These are phyloP conservation scores for Myotis planiceps DNA, from an alignment of 2,797 vertebrate species.

Conservation along the genomic window DNA sequence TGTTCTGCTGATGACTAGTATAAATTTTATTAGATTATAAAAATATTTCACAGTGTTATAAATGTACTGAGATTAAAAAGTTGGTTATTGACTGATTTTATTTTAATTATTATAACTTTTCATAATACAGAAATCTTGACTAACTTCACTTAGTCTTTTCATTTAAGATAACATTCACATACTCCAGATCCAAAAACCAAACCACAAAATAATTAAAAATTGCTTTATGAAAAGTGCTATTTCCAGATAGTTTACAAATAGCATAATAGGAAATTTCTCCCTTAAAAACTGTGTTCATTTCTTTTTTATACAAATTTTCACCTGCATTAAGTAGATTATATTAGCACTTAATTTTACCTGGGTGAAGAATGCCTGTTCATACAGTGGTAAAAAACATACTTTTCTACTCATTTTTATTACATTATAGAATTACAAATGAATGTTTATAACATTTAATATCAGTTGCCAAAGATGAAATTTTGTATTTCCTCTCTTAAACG, in stretches of 20 bases:
- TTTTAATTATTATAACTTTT: conserved; percentile 40
- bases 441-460: conserved; percentile 49
- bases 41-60: conserved; percentile 26
- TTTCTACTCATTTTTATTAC: conserved; percentile 56
- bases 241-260: conserved; percentile 55
- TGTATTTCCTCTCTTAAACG: conserved; percentile 57
- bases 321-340: neutral
- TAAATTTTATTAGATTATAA: conserved; percentile 43
- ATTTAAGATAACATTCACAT: conserved; percentile 37
- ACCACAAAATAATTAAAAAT: conserved; percentile 29
- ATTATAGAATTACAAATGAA: conserved; percentile 40
- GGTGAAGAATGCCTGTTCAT: conserved; percentile 38
- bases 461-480: conserved; percentile 67
- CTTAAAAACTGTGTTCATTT: conserved; percentile 31
- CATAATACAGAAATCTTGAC: conserved; percentile 28
- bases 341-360: conserved; percentile 61
- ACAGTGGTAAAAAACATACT: neutral
- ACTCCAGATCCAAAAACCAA: conserved; percentile 30
- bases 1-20: neutral
- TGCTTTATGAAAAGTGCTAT: conserved; percentile 28
- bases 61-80: conserved; percentile 44
- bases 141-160: conserved; percentile 42
- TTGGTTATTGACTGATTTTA: conserved; percentile 33
- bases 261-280: conserved; percentile 16
- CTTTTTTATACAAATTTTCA: conserved; percentile 11